phyloP scores from a whole-genome alignment of 1,140 invertebrate species.

The Ceratitis capitata region DNA sequence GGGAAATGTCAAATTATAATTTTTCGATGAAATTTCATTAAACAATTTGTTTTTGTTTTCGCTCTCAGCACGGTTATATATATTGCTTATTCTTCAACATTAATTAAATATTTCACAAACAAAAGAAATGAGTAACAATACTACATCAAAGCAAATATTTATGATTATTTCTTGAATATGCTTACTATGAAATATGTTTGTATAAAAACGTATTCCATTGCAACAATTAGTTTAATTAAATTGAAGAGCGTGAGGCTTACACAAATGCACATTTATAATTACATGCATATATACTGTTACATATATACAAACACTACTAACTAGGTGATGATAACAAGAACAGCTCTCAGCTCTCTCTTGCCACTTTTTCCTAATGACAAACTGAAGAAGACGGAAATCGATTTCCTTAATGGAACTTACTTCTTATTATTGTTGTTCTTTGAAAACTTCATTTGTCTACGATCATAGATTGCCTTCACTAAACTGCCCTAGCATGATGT shows the following conservation, averaged over 20 bases:
- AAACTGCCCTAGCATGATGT: neutral
- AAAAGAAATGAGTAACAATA: too few relatives aligned
- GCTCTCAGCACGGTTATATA: too few relatives aligned
- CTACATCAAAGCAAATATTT: too few relatives aligned
- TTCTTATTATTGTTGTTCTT: neutral
- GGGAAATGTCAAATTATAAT: too few relatives aligned
- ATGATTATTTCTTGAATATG: too few relatives aligned
- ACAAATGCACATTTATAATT: too few relatives aligned
- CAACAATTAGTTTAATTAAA: neutral
- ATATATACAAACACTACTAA: neutral
- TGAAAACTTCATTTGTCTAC: neutral
- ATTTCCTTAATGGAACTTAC: neutral
- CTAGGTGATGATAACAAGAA: neutral
- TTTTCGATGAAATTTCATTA: too few relatives aligned
- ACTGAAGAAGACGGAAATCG: neutral
- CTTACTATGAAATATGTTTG: too few relatives aligned
- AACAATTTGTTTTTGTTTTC: too few relatives aligned
- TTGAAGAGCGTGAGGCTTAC: neutral
- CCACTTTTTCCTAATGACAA: neutral
- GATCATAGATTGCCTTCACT: neutral
- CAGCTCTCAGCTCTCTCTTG: neutral
- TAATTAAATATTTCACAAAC: too few relatives aligned
- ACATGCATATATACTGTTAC: neutral
- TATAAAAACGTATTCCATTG: too few relatives aligned
- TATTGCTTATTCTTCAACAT: too few relatives aligned